A percentile compares a stretch with the other conserved stretches of the same genome.
Evolutionary conservation across 2,113 vertebrate species (phyloP).

Genomic region (Onychostruthus taczanowskii): DNA sequence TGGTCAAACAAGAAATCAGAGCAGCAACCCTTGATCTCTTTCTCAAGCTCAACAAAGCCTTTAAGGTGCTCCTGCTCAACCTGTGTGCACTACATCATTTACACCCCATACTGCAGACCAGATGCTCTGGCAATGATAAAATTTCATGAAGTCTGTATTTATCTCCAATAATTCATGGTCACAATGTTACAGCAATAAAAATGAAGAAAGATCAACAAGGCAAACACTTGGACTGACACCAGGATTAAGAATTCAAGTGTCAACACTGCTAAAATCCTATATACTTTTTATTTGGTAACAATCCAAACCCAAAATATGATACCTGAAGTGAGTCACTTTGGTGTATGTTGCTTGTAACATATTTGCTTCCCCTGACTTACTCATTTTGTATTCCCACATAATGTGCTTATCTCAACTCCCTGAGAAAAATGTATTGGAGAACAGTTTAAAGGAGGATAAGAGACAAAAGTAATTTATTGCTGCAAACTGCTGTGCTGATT

Average conservation of each 20-base stretch:
- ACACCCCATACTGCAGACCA: not conserved
- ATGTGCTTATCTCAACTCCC: not conserved
- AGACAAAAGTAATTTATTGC: not conserved
- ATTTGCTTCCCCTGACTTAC: not conserved
- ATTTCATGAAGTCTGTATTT: not conserved
- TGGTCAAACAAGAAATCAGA: not conserved
- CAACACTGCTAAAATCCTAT: not conserved
- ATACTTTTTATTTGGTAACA: not conserved
- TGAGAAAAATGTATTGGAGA: not conserved
- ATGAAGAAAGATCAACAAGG: not conserved
- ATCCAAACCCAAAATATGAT: not conserved
- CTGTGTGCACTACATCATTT: not conserved
- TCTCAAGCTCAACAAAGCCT: fast-evolving
- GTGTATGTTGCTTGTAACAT: not conserved
- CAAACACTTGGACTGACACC: not conserved
- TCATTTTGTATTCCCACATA: not conserved
- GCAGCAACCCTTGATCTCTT: not conserved
- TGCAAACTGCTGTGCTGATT: not conserved
- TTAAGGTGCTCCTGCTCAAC: not conserved
- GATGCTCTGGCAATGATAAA: not conserved
- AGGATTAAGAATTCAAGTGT: not conserved
- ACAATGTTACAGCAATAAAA: not conserved
- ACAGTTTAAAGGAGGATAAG: not conserved
- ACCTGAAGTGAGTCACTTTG: not conserved
- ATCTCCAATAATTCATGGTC: not conserved